Evolutionary conservation across 2,113 vertebrate species (phyloP).

Genomic region (Mionectes macconnelli): DNA sequence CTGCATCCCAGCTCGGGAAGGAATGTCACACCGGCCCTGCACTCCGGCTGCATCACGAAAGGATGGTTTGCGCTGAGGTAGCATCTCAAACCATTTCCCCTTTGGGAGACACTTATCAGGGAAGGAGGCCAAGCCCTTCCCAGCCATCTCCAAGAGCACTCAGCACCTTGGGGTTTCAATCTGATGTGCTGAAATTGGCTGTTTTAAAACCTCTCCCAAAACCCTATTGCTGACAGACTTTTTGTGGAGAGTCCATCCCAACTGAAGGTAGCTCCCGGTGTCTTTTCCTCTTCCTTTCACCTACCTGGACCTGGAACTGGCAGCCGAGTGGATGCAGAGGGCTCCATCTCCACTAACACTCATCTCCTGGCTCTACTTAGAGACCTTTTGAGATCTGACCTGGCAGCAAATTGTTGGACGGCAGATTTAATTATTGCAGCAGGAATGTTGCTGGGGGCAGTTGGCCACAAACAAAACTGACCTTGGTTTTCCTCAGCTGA

Average conservation of each 20-base stretch:
- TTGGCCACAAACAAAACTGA: constrained; percentile 49
- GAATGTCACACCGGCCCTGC: fast-evolving
- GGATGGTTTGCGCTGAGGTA: fast-evolving
- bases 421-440: constrained; percentile 55
- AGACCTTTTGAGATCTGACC: constrained; percentile 22
- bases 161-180: fast-evolving
- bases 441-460: constrained; percentile 13
- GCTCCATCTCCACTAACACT: not conserved
- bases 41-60: fast-evolving
- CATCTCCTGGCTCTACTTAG: not conserved
- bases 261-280: not conserved
- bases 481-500: constrained; percentile 36
- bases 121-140: not conserved
- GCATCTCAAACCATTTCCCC: not conserved
- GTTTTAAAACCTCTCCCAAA: not conserved
- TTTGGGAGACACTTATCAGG: not conserved
- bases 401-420: not conserved
- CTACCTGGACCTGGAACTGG: not conserved
- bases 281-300: not conserved
- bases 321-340: not conserved
- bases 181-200: not conserved
- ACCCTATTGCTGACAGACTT: not conserved
- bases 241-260: not conserved
- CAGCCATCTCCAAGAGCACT: not conserved
- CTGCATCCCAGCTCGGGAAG: not conserved